Evolutionary conservation across 2,113 vertebrate genomes (phyloP).

Genomic region (Rhea pennata): DNA sequence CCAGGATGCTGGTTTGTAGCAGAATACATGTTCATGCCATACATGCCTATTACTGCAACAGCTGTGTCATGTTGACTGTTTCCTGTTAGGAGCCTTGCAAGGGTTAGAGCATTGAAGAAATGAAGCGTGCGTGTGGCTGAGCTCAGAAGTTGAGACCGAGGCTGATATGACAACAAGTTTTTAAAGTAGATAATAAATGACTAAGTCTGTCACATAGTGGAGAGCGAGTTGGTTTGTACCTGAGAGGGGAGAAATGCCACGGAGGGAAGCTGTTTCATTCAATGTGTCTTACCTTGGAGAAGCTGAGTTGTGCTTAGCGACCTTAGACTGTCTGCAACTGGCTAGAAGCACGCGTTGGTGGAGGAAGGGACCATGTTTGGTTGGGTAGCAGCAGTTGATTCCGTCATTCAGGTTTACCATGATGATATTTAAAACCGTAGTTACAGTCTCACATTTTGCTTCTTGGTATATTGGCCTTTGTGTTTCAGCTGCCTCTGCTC

Average conservation of each 20-base stretch:
- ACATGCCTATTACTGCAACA: not conserved
- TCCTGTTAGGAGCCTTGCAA: not conserved
- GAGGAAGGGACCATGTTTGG: not conserved
- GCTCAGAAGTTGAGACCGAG: rapidly evolving
- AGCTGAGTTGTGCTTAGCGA: rapidly evolving
- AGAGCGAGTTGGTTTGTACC: not conserved
- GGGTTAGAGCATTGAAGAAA: not conserved
- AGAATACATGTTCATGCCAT: not conserved
- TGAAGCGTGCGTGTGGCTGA: rapidly evolving
- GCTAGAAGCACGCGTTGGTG: not conserved
- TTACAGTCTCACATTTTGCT: not conserved
- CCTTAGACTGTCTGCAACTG: not conserved
- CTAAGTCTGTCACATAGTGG: not conserved
- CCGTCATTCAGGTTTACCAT: not conserved
- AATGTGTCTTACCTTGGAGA: too few relatives aligned
- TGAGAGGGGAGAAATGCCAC: not conserved
- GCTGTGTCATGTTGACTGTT: not conserved
- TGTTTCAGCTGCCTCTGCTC: rapidly evolving
- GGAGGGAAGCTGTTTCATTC: not conserved
- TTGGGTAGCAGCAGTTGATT: not conserved
- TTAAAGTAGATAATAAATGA: rapidly evolving
- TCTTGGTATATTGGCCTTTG: not conserved
- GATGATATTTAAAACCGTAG: not conserved
- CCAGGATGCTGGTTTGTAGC: rapidly evolving
- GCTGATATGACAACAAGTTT: not conserved